Evolutionary conservation across 2,797 vertebrate genomes (phyloP), one percentile per base, ranked within the genome.

Genomic region (Coracias cyanogaster): DNA sequence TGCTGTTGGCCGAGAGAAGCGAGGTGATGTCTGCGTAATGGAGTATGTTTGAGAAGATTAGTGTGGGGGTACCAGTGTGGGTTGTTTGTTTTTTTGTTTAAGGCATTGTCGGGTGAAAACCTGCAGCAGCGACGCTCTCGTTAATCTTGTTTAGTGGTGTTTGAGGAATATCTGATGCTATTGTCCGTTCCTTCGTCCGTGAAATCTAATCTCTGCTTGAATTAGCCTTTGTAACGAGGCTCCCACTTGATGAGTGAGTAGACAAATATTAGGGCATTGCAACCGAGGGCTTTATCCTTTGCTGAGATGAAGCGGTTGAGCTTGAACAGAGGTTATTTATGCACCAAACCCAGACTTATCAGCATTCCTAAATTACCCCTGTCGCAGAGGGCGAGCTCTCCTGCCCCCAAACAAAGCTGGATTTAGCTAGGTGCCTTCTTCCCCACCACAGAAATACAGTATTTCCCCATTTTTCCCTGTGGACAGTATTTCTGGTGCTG

Each of bases 141-240:
- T 93, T 89, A 51, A 89, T 94, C 82, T 89, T 79, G 54, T 65
- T 94, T 88, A 35, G n/a, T 67, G 43, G 21, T 57, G 73, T 90
- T 86, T 83, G 78, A 51, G 58, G 83, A 89, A 39, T 90, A 86
- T 43, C 73, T 89, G 90, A 64, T 83, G 51, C 80, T 92, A 52
- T 82, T 89, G 70, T 96, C 86, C 0, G 0, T 61, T 78, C 46
- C 54, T 91, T 85, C 70, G 25, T 51, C 72, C 0, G 0, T 62
- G 73, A 88, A 93, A 93, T 95, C 90, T 95, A 94, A 92, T 95
- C 95, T 95, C 33, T 71, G 43, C 70, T 90, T 76, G 81, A 93
- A 84, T 96, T 95, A 84, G 80, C 83, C 86, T 93, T 86, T 94
- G 57, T 60, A 94, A 80, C 93, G 85, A 89, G 28, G 74, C 70